Percentiles rank a stretch among this genome's conserved stretches.
phyloP scores from a whole-genome alignment of 92 coral and sea anemone species.

The Porites evermanni region DNA sequence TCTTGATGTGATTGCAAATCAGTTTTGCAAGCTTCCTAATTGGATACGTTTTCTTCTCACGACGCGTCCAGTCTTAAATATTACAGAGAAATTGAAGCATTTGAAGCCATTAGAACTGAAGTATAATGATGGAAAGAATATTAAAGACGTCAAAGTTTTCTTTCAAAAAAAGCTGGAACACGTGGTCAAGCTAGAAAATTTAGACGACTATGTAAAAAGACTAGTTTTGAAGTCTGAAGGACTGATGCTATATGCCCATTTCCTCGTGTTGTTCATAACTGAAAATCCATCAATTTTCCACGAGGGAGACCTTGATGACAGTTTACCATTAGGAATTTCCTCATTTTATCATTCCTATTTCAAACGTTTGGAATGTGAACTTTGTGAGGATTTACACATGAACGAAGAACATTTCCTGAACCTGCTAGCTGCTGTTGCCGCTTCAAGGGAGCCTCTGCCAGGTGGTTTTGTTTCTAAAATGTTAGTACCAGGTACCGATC shows the following conservation, averaged over 20 bases:
- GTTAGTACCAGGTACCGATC: background rate
- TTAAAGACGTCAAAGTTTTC: background rate
- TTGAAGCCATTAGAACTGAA: slow-evolving; percentile 43
- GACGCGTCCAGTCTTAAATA: slow-evolving; percentile 57
- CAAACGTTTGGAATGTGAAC: slow-evolving; percentile 30
- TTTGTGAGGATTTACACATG: background rate
- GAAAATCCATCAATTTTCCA: background rate
- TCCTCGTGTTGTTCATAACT: background rate
- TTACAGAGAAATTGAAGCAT: slow-evolving; percentile 15
- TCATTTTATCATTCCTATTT: slow-evolving; percentile 16
- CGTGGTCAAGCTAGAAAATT: background rate
- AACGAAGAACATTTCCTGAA: slow-evolving; percentile 4
- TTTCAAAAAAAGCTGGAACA: slow-evolving; percentile 32
- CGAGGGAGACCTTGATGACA: background rate
- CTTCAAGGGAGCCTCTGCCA: slow-evolving; percentile 42
- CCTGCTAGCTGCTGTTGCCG: background rate
- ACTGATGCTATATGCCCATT: slow-evolving; percentile 28
- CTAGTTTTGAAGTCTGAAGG: slow-evolving; percentile 58
- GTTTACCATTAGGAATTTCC: slow-evolving; percentile 21
- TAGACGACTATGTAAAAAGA: background rate
- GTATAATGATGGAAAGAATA: background rate
- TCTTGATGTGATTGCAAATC: slow-evolving; percentile 52
- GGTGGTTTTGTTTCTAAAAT: slow-evolving; percentile 14
- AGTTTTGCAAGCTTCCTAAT: slow-evolving; percentile 49
- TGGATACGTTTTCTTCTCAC: slow-evolving; percentile 68